Evolutionary conservation across 2,113 vertebrate genomes (phyloP), one percentile per base, ranked within the genome.

Genomic region (Syngnathoides biaculeatus): DNA sequence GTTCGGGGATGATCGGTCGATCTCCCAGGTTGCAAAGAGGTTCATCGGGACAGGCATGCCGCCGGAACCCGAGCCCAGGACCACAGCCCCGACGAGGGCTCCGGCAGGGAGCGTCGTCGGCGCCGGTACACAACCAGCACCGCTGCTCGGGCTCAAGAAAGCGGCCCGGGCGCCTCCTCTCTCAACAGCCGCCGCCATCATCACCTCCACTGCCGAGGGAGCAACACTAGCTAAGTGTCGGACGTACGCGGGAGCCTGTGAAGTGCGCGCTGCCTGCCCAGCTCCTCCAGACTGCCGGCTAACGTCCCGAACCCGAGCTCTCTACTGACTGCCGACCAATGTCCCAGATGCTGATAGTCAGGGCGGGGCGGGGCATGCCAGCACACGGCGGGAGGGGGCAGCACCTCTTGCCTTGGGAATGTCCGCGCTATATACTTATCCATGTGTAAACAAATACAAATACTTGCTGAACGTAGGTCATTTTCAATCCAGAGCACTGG

Each of bases 11-110:
- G 92, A 92, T 69, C 91, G 89, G 83, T 93, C 92, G 66, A 93
- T 89, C 84, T 93, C 92, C 92, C 92, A 93, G 74, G 92, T 93
- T 60, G 92, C 92, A 40, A 93, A 93, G 59, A 93, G 92, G 87
- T 93, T 93, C 92, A 93, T 93, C 35, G 92, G 91, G 1, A 93
- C 90, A 7, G 90, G 90, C 78, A 86, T 85, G 74, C 86, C 78
- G 62, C 82, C 86, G 69, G 85, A 84, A 69, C 79, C 73, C 67
- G 87, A 82, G 67, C 88, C 84, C 65, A 85, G 67, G 47, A 83
- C 77, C 59, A 74, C 81, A 64, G 79, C 74, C 57, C 85, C 88
- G 78, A 79, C 64, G 47, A 86, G 45, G 72, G 74, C 82, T 86
- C 85, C 90, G 19, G 84, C 73, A 45, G 89, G 86, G 75, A 88